A percentile compares a stretch with the other conserved stretches of the same genome.
These are phyloP conservation scores for Malacoctenus gilli DNA, from an alignment of 2,797 vertebrate genomes.

Conservation along the genomic window DNA sequence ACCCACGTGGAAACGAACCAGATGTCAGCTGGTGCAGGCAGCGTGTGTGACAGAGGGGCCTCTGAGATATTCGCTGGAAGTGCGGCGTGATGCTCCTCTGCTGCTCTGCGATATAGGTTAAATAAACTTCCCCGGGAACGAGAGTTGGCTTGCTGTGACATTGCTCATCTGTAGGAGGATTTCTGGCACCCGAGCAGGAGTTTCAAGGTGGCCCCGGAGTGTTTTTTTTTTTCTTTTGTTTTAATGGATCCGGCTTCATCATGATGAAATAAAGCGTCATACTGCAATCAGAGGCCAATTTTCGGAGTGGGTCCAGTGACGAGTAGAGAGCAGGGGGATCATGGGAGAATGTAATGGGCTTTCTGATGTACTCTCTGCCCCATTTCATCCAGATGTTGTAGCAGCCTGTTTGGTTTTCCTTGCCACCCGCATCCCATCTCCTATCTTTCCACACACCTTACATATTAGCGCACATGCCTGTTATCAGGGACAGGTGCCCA, in stretches of 20 bases:
- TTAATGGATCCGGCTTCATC: conserved; percentile 46
- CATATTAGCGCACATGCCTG: conserved; percentile 64
- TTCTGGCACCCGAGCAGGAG: conserved; percentile 45
- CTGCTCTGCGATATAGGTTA: conserved; percentile 67
- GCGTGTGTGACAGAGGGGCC: conserved; percentile 61
- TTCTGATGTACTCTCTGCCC: conserved; percentile 33
- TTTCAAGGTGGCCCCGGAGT: conserved; percentile 56
- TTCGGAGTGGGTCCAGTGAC: conserved; percentile 29
- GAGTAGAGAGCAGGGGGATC: conserved; percentile 13
- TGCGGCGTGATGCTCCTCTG: conserved; percentile 71
- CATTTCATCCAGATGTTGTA: conserved; percentile 65
- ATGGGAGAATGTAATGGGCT: conserved; percentile 32
- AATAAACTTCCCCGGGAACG: conserved; percentile 66
- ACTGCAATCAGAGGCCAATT: conserved; percentile 46
- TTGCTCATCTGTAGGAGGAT: conserved; percentile 41
- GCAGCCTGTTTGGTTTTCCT: conserved; percentile 43
- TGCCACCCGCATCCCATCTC: conserved; percentile 54
- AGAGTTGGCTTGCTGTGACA: conserved; percentile 55
- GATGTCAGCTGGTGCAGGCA: conserved; percentile 65
- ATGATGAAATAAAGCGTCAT: conserved; percentile 47
- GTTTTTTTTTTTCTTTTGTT: conserved; percentile 13
- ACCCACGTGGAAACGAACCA: conserved; percentile 66
- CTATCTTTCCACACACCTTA: conserved; percentile 68
- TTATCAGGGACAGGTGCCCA: conserved; percentile 67
- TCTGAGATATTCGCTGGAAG: conserved; percentile 60